Evolutionary conservation across 2,113 vertebrate genomes (phyloP), one percentile per base, ranked within the genome.

Genomic region (Brachyhypopomus occidentalis): DNA sequence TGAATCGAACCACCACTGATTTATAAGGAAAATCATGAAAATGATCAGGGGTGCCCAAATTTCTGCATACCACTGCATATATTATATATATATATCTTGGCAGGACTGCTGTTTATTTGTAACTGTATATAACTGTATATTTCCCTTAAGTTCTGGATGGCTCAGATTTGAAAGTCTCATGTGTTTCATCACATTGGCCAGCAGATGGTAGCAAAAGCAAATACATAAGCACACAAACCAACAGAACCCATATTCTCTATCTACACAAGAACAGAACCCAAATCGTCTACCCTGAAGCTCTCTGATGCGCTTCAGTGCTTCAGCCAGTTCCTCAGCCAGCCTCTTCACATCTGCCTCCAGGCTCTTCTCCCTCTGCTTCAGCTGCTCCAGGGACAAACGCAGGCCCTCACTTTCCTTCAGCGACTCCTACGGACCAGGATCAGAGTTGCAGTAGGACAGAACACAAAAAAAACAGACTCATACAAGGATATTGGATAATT

Each of bases 271-370:
- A 1, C 30, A 30, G 30, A 30, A 30, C 3, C 30, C 30, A 30
- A 1, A 2, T 8, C 77, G 60, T 87, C 91, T 83, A 94, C 93
- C 92, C 75, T 92, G 90, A 67, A 94, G 84, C 79, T 94, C 93
- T 84, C 89, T 92, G 62, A 94, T 84, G 11, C 89, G 89, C 73
- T 70, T 83, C 67, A 91, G 88, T 82, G 92, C 88, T 75, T 92
- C 89, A 20, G 84, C 88, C 77, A 80, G 87, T 66, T 94, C 91
- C 66, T 93, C 89, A 7, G 84, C 79, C 80, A 93, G 88, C 55
- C 84, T 92, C 84, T 86, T 92, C 85, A 91, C 89, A 72, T 93
- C 91, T 83, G 91, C 91, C 80, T 94, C 92, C 64, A 95, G 88
- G 55, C 63, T 83, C 72, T 73, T 75, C 71, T 90, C 91, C 79